Evolutionary conservation across 2,888 invertebrate genomes (phyloP), one percentile per base, ranked within the genome.

Genomic region (Shargacucullia verbasci): DNA sequence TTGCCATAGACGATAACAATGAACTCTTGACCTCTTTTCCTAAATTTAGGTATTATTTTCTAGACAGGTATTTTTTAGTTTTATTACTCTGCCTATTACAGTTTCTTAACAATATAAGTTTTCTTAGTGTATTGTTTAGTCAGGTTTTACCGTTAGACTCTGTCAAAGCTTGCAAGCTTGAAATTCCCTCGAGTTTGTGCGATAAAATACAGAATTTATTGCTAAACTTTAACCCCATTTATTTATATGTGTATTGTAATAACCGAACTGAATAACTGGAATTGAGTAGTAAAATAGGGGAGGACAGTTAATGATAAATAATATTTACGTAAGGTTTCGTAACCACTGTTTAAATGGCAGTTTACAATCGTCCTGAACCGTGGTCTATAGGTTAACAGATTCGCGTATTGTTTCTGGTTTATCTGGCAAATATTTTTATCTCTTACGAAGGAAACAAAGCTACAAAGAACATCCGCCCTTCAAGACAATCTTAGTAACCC

Each of bases 21-120:
- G 43, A 45, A 56, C 34, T 37, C 31, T 37, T 57, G 53, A 66
- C 67, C 66, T 61, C 39, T 43, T 56, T 60, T 56, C n/a, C 15
- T 5, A 34, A 15, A 31, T 57, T 7, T 47, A 37, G 25, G 31
- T 46, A 33, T 43, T 35, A 35, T 44, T 55, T 33, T 48, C 12
- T 9, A 9, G 39, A 12, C 44, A 29, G 15, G 4, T 37, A 13
- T 47, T 13, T 35, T 13, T 34, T 12, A 1, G 6, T 34, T 12
- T 11, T n/a, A 12, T 9, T n/a, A 2, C 11, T 33, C 3, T 13
- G 15, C 15, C 12, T 31, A 43, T 4, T 31, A 31, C 33, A 13
- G 11, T 25, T 40, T 27, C 33, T n/a, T 11, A 33, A 11, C n/a
- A 33, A n/a, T 29, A 48, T 29, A 29, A 1, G 2, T 29, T 29